A percentile compares a stretch with the other conserved stretches of the same genome.
Evolutionary conservation across 2,113 vertebrate species (phyloP).

Genomic region (Deroptyus accipitrinus): DNA sequence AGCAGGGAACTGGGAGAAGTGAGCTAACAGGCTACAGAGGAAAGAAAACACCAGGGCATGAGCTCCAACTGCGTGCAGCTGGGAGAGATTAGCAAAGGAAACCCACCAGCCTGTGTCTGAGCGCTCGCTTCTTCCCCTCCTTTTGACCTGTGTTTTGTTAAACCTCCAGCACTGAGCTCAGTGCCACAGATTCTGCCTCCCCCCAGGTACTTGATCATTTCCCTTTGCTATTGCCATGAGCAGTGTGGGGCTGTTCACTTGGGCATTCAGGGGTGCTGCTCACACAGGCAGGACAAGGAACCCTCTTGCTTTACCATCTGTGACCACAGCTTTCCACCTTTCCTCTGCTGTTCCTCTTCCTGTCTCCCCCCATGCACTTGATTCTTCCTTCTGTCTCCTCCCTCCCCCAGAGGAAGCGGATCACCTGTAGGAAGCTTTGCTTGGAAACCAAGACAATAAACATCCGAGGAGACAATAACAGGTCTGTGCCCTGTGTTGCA

Average conservation of each 20-base stretch:
- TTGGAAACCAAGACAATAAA: not conserved
- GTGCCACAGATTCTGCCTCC: not conserved
- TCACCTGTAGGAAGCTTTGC: conserved; percentile 16
- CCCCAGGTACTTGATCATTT: not conserved
- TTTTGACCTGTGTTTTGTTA: not conserved
- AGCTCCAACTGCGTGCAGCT: not conserved
- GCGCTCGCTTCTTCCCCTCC: not conserved
- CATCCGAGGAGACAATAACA: not conserved
- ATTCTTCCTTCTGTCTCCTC: conserved; percentile 38
- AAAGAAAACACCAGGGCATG: not conserved
- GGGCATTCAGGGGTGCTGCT: not conserved
- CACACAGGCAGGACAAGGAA: not conserved
- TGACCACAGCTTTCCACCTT: not conserved
- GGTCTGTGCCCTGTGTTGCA: fast-evolving
- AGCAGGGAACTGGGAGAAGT: not conserved
- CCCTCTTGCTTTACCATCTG: conserved; percentile 54
- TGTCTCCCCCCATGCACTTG: not conserved
- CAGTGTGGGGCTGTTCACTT: not conserved
- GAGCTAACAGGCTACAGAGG: not conserved
- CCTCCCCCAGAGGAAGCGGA: not conserved
- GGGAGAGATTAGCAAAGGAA: not conserved
- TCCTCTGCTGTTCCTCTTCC: conserved; percentile 11
- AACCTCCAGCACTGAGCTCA: not conserved
- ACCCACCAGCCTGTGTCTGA: not conserved
- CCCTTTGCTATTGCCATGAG: not conserved